Evolutionary conservation across 2,113 vertebrate species (phyloP).

Genomic region (Pygathrix nemaeus): DNA sequence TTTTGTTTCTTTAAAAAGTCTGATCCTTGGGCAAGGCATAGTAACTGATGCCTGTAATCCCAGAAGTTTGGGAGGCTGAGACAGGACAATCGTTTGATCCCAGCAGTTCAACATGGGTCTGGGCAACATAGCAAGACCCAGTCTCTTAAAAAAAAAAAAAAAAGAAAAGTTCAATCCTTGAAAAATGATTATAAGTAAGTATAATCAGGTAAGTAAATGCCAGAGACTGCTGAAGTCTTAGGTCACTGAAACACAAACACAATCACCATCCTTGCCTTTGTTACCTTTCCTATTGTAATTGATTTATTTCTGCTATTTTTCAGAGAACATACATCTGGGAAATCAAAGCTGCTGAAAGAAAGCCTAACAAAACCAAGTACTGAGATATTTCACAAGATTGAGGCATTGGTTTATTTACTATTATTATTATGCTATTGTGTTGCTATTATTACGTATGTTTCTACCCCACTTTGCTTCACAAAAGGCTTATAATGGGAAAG

Average conservation of each 20-base stretch:
- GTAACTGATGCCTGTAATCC: no score
- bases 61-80: no score
- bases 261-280: background rate
- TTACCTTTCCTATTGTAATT: background rate
- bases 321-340: background rate
- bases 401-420: background rate
- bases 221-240: background rate
- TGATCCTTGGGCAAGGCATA: background rate
- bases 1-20: slow-evolving; percentile 21
- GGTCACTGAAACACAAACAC: background rate
- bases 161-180: background rate
- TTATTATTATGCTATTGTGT: background rate
- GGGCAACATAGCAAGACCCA: no score
- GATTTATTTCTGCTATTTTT: slow-evolving; percentile 20
- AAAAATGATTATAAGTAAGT: background rate
- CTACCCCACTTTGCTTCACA: background rate
- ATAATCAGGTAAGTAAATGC: background rate
- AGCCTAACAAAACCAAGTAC: background rate
- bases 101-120: no score
- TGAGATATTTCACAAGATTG: background rate
- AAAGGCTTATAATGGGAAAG: background rate
- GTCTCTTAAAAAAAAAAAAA: no score
- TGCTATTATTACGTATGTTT: background rate
- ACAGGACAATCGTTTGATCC: no score
- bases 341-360: background rate